phyloP scores from a whole-genome alignment of 2,797 vertebrate genomes.

The Novumbra hubbsi region DNA sequence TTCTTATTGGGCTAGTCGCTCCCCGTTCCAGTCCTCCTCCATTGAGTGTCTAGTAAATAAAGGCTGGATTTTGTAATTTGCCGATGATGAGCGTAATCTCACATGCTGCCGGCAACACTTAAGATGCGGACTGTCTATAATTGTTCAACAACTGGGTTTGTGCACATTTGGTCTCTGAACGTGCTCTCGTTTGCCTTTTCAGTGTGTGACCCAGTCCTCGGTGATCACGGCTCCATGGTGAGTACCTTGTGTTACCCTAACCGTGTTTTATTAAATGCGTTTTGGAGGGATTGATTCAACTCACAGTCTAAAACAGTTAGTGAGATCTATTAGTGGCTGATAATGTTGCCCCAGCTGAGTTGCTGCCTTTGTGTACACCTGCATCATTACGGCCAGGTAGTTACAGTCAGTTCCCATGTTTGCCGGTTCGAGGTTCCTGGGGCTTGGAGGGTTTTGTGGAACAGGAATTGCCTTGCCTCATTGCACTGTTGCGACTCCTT shows the following conservation, averaged over 20 bases:
- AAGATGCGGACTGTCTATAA: not conserved
- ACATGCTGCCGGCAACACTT: not conserved
- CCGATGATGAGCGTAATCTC: not conserved
- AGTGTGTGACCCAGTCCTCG: constrained; percentile 98
- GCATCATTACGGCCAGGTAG: too few relatives aligned
- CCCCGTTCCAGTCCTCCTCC: not conserved
- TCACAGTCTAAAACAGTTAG: too few relatives aligned
- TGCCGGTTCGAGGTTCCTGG: too few relatives aligned
- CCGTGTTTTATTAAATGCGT: not conserved
- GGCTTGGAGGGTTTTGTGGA: too few relatives aligned
- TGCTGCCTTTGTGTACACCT: too few relatives aligned
- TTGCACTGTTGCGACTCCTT: too few relatives aligned
- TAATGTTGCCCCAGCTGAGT: too few relatives aligned
- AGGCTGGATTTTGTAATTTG: not conserved
- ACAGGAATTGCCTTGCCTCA: too few relatives aligned
- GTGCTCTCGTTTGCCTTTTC: constrained; percentile 48
- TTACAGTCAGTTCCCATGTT: too few relatives aligned
- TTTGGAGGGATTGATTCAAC: too few relatives aligned
- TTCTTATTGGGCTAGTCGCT: not conserved
- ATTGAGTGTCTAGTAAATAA: not conserved
- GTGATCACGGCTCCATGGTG: constrained; percentile 97
- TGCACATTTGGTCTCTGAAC: constrained; percentile 13
- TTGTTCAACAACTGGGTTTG: not conserved
- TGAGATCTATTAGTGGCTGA: too few relatives aligned
- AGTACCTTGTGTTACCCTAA: constrained; percentile 31